Evolutionary conservation across 1,140 invertebrate species (phyloP), one percentile per base, ranked within the genome.

Genomic region (Megalopta genalis): DNA sequence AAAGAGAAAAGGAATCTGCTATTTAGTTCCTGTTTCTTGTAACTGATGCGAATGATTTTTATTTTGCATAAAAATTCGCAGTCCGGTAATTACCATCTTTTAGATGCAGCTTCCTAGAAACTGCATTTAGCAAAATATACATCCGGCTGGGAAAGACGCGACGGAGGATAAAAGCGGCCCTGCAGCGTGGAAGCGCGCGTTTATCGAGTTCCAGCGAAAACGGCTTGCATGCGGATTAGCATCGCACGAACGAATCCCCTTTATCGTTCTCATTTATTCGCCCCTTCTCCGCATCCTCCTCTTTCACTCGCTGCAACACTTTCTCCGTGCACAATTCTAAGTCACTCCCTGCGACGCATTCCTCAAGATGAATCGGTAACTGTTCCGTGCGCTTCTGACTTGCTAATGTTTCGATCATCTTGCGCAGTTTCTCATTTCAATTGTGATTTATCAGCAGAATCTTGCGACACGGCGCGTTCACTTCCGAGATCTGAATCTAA

Each of bases 291-390:
- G 21, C 54, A 14, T 60, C 57, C 9, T 37, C 54, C 69, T 59
- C 69, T 71, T 71, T 71, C 69, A 71, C 69, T 54, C n/a, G 25
- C 37, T 39, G 37, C 69, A 25, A 23, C 57, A 46, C 69, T 60
- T 71, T 71, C 69, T 32, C 69, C 39, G 7, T 42, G 69, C 69
- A 60, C 69, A 27, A 46, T 60, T 71, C 69, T 59, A 69, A 32
- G 67, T 69, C 67, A 69, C 67, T 69, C 67, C 67, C 67, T 69
- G 8, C 27, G 8, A 52, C 49, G 49, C 46, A 69, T 69, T 69
- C 67, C 25, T 6, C 67, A 9, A 54, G 18, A 57, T 69, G 21
- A 16, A 54, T 54, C 16, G 27, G 21, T 23, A 54, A 54, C 49
- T 16, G 49, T 21, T 23, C n/a, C 14, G 21, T 32, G 52, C 18